A percentile compares a stretch with the other conserved stretches of the same genome.
These are phyloP conservation scores for Lasioglossum villosulum DNA, from an alignment of 2,888 invertebrate species.

Conservation along the genomic window DNA sequence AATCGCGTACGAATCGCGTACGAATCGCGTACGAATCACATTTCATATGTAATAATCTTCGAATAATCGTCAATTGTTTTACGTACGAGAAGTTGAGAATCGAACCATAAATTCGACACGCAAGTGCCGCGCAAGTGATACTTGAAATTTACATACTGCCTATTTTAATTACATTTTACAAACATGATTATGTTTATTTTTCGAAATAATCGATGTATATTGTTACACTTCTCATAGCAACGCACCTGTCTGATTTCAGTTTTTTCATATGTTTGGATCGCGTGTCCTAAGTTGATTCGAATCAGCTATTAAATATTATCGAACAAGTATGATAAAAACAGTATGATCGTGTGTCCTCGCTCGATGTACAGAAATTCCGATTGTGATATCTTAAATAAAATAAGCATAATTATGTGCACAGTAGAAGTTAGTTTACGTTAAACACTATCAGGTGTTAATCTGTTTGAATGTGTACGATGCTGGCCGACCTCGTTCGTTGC, in stretches of 20 bases:
- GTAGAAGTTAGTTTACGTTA: conserved; percentile 45
- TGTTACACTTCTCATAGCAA: background rate
- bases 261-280: background rate
- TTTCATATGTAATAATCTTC: background rate
- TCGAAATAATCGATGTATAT: background rate
- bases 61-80: background rate
- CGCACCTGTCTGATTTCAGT: background rate
- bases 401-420: conserved; percentile 37
- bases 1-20: background rate
- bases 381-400: conserved; percentile 6
- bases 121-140: background rate
- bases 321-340: background rate
- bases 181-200: conserved; percentile 46
- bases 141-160: conserved; percentile 6
- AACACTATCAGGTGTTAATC: conserved; percentile 3
- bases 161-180: conserved; percentile 14
- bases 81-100: background rate
- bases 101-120: background rate
- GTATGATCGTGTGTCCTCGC: conserved; percentile 11
- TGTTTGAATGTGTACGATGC: conserved; percentile 14
- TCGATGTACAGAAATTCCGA: conserved; percentile 11
- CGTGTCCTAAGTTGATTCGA: background rate
- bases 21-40: background rate
- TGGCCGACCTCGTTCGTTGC: conserved; percentile 31
- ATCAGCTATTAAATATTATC: background rate